Evolutionary conservation across 2,113 vertebrate species (phyloP).

Genomic region (Cochlearius cochlearius): DNA sequence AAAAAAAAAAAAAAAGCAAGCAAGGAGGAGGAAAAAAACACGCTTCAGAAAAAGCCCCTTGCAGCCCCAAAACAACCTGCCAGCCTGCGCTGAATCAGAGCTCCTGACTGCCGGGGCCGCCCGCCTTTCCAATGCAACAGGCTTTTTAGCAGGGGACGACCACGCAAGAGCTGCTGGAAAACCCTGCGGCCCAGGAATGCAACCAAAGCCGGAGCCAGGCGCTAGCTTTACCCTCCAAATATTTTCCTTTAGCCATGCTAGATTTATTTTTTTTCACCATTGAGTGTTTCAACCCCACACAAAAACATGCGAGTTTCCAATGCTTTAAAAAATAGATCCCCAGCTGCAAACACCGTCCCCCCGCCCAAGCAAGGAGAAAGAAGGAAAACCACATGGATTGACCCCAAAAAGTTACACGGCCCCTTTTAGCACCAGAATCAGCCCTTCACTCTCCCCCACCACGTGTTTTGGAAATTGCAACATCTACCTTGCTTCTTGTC

Average conservation of each 20-base stretch:
- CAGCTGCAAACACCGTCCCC: background rate
- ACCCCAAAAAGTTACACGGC: background rate
- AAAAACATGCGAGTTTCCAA: background rate
- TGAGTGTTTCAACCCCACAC: background rate
- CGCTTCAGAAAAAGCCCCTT: constrained; percentile 36
- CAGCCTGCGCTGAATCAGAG: constrained; percentile 33
- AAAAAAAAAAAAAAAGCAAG: background rate
- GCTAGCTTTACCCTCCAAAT: background rate
- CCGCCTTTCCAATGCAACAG: background rate
- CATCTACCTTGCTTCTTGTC: constrained; percentile 73
- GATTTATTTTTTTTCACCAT: background rate
- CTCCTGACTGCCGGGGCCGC: background rate
- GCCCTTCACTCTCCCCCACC: background rate
- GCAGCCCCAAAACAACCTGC: background rate
- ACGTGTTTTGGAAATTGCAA: constrained; percentile 57
- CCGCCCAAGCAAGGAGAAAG: background rate
- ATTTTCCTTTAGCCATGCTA: background rate
- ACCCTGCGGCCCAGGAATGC: background rate
- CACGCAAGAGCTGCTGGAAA: background rate
- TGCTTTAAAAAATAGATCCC: background rate
- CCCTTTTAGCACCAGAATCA: background rate
- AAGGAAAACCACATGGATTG: background rate
- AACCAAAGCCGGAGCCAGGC: background rate
- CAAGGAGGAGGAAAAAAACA: background rate
- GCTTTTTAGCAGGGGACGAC: background rate